Conservation (phyloP, 37 sponge, comb jelly and placozoan genomes). For the Spongilla lacustris region DNA sequence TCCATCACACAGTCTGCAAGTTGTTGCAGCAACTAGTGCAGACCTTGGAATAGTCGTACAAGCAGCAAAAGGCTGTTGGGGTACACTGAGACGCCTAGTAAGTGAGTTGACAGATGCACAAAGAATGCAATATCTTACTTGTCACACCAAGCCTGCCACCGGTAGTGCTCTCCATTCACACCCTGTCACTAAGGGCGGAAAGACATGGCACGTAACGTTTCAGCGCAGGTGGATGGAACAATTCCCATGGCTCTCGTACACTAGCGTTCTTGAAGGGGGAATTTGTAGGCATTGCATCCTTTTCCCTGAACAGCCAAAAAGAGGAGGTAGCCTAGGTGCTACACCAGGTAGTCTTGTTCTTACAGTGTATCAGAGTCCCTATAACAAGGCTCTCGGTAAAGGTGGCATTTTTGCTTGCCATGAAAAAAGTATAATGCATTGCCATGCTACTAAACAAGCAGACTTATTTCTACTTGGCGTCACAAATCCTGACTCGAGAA, state of each 20-base stretch:
- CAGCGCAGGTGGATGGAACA: constrained; percentile 7
- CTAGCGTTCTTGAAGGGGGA: not conserved
- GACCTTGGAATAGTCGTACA: constrained; percentile 13
- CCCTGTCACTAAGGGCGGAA: constrained; percentile 22
- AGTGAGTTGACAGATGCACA: constrained; percentile 15
- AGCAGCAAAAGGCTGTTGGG: constrained; percentile 35
- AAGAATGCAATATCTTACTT: constrained; percentile 24
- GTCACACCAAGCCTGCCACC: constrained; percentile 16
- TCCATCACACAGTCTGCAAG: too few species aligned
- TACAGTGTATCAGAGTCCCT: constrained; percentile 5
- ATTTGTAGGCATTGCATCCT: constrained; percentile 20
- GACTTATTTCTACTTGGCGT: constrained; percentile 12
- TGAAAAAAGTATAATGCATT: constrained; percentile 13
- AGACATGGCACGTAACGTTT: constrained; percentile 1
- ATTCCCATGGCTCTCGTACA: constrained; percentile 35
- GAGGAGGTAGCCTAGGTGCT: constrained; percentile 21
- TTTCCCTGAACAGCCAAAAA: not conserved
- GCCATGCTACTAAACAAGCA: constrained; percentile 12
- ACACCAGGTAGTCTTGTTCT: constrained; percentile 18
- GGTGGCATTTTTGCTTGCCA: constrained; percentile 33
- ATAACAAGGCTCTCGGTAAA: constrained; percentile 39
- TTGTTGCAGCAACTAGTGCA: too few species aligned
- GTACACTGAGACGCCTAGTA: constrained; percentile 19
- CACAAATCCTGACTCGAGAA: not conserved
- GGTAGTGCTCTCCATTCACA: constrained; percentile 23